These are phyloP conservation scores for Drosophila quadrilineata DNA, from an alignment of 1,140 invertebrate species.

Conservation along the genomic window DNA sequence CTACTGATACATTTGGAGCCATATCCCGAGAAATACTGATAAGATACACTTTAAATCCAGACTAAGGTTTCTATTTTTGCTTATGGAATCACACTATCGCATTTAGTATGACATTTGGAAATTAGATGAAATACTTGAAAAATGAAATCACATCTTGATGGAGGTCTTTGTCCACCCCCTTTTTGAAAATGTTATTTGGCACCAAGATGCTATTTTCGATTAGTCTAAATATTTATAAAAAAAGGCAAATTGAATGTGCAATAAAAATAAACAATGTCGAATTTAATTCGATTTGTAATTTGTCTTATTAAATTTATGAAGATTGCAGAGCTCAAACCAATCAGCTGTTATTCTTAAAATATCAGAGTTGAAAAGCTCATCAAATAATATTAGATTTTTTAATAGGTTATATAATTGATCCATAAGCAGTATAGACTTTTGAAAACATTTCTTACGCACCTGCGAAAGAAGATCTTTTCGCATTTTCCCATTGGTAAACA, in stretches of 20 bases:
- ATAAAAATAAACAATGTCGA: slow-evolving; percentile 33
- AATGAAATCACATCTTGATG: too few relatives aligned
- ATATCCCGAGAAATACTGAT: too few relatives aligned
- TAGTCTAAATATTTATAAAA: slow-evolving; percentile 52
- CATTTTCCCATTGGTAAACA: slow-evolving; percentile 38
- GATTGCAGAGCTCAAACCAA: too few relatives aligned
- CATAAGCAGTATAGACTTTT: background rate
- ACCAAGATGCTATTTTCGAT: too few relatives aligned
- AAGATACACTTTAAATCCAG: too few relatives aligned
- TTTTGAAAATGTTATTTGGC: too few relatives aligned
- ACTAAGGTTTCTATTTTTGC: too few relatives aligned
- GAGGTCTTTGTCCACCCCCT: too few relatives aligned
- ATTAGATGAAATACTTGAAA: too few relatives aligned
- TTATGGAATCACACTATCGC: too few relatives aligned
- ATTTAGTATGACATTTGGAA: too few relatives aligned
- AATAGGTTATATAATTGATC: background rate
- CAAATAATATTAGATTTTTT: background rate
- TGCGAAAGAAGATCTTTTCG: slow-evolving; percentile 19
- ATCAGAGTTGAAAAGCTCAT: background rate
- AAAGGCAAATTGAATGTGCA: slow-evolving; percentile 2
- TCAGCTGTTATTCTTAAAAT: background rate
- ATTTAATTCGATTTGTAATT: slow-evolving; percentile 30
- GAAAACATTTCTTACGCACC: background rate
- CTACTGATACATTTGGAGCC: too few relatives aligned
- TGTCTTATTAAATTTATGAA: slow-evolving; percentile 15